Percentiles rank a stretch among this genome's conserved stretches.
Conservation (phyloP, 2,113 vertebrate genomes). For the Oncorhynchus masou region DNA sequence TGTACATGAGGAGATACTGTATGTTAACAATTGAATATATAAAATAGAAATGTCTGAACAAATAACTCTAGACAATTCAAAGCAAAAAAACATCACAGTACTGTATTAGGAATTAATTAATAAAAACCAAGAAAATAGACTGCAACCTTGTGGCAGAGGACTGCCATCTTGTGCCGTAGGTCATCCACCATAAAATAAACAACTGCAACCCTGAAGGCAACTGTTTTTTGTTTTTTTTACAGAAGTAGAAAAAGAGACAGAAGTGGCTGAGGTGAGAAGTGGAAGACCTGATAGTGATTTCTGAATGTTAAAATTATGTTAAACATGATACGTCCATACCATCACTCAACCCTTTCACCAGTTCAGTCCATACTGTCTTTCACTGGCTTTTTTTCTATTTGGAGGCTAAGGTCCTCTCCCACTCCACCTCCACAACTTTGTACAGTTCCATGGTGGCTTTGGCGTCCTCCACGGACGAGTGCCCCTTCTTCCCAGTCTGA, state of each 20-base stretch:
- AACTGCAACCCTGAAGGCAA: conserved; percentile 23
- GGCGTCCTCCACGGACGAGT: conserved; percentile 93
- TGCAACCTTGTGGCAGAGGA: conserved; percentile 34
- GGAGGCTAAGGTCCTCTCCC: conserved; percentile 77
- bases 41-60: neutral
- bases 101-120: neutral
- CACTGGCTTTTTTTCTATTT: neutral
- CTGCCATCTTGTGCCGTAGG: conserved; percentile 34
- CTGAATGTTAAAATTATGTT: neutral
- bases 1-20: neutral
- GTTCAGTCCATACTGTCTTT: neutral
- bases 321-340: neutral
- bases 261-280: neutral
- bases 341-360: neutral
- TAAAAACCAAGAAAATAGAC: neutral
- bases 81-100: neutral
- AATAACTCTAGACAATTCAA: neutral
- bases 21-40: neutral
- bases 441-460: conserved; percentile 92
- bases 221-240: neutral
- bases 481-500: conserved; percentile 80
- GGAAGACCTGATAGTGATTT: conserved; percentile 5
- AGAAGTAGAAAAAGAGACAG: neutral
- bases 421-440: conserved; percentile 83
- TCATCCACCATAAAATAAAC: conserved; percentile 23